These are phyloP conservation scores for Drosophila kuntzei DNA, from an alignment of 2,888 invertebrate species.

Conservation along the genomic window DNA sequence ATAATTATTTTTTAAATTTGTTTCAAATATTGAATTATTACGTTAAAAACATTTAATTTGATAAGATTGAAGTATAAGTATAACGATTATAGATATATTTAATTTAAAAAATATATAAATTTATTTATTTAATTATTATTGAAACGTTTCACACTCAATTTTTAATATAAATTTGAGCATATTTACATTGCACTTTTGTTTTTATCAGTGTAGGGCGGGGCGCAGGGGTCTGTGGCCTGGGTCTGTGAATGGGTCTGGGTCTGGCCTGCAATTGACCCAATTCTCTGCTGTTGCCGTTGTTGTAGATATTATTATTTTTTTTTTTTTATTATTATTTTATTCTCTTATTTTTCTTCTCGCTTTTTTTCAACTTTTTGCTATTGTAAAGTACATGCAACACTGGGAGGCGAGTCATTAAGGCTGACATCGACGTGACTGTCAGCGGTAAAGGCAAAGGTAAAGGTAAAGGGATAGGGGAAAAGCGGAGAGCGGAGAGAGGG, in stretches of 20 bases:
- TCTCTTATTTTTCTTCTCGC: conserved; percentile 15
- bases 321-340: conserved; percentile 10
- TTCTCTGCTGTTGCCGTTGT: conserved; percentile 30
- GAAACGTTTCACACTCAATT: neutral
- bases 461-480: neutral
- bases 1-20: too few relatives aligned
- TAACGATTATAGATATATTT: too few relatives aligned
- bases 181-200: conserved; percentile 1
- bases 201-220: conserved; percentile 8
- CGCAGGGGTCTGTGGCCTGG: neutral
- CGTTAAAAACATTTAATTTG: too few relatives aligned
- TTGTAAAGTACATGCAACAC: conserved; percentile 35
- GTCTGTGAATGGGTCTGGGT: conserved; percentile 15
- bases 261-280: conserved; percentile 64
- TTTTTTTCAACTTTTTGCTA: conserved; percentile 19
- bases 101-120: too few relatives aligned
- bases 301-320: neutral
- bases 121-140: neutral
- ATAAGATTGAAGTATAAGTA: too few relatives aligned
- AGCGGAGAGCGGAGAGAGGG: conserved; percentile 1
- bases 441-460: neutral
- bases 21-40: too few relatives aligned
- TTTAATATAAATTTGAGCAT: neutral
- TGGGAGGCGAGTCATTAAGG: conserved; percentile 59
- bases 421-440: conserved; percentile 37